Evolutionary conservation across 2,888 invertebrate species (phyloP).

Genomic region (Cryptocheilus praepositus): DNA sequence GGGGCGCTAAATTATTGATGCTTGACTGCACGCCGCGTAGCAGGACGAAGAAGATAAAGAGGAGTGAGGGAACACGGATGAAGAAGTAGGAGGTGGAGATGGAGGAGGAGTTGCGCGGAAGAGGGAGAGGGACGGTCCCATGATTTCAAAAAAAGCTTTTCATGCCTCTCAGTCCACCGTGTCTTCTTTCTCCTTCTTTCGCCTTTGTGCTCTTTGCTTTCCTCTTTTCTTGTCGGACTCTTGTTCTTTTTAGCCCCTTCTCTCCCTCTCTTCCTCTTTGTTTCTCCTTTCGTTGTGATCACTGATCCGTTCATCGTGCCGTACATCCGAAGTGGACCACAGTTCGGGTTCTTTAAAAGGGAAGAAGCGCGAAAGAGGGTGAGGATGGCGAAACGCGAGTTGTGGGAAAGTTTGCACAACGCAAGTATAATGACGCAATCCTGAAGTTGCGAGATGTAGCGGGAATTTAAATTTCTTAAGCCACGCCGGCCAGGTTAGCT

Average conservation of each 20-base stretch:
- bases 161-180: constrained; percentile 27
- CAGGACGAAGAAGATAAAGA: constrained; percentile 31
- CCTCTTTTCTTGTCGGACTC: constrained; percentile 19
- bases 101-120: constrained; percentile 47
- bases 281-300: no score
- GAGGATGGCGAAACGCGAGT: constrained; percentile 46
- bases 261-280: constrained; percentile 8
- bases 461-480: no score
- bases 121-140: constrained; percentile 53
- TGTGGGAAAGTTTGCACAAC: constrained; percentile 49
- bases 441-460: no score
- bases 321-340: constrained; percentile 16
- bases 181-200: constrained; percentile 22
- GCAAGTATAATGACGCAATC: constrained; percentile 2
- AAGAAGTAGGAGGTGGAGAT: constrained; percentile 18
- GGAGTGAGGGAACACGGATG: constrained; percentile 12
- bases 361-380: constrained; percentile 29
- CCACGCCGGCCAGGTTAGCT: no score
- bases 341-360: constrained; percentile 49
- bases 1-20: constrained; percentile 69
- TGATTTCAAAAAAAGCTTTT: constrained; percentile 9
- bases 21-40: constrained; percentile 42
- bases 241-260: constrained; percentile 26
- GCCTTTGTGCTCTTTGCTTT: constrained; percentile 27
- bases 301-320: neutral